These are phyloP conservation scores for Remorina albescens DNA, from an alignment of 2,797 vertebrate genomes.

Conservation along the genomic window DNA sequence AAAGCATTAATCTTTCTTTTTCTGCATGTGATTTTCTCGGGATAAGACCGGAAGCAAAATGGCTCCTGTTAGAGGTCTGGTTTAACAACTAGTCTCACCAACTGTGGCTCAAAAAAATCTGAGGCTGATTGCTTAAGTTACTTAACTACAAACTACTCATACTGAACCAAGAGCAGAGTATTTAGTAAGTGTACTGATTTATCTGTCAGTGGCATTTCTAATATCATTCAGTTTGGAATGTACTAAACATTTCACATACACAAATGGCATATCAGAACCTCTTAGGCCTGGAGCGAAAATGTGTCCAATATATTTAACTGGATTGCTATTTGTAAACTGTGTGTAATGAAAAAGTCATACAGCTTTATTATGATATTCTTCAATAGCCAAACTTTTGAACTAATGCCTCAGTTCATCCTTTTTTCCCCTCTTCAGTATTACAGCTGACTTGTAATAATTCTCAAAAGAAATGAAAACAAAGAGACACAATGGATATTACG, in stretches of 20 bases:
- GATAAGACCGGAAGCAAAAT: conserved; percentile 61
- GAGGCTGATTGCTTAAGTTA: conserved; percentile 30
- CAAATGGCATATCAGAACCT: conserved; percentile 11
- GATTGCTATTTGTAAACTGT: not conserved
- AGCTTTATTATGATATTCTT: not conserved
- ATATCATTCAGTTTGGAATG: not conserved
- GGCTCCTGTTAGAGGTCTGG: conserved; percentile 58
- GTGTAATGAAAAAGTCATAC: not conserved
- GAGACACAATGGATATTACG: not conserved
- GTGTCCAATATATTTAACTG: not conserved
- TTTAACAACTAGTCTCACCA: conserved; percentile 73
- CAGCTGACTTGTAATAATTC: not conserved
- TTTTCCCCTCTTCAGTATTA: not conserved
- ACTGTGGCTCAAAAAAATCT: conserved; percentile 58
- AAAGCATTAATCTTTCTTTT: conserved; percentile 60
- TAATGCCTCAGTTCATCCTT: not conserved
- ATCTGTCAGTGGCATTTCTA: conserved; percentile 6
- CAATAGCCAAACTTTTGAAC: not conserved
- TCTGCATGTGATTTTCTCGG: conserved; percentile 49
- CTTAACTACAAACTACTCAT: too few relatives aligned
- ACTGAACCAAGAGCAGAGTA: too few relatives aligned
- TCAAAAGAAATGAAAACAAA: not conserved
- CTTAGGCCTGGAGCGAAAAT: not conserved
- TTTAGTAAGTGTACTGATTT: not conserved
- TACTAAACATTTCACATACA: not conserved